Evolutionary conservation across 2,113 vertebrate species (phyloP), one percentile per base, ranked within the genome.

Genomic region (Excalfactoria chinensis): DNA sequence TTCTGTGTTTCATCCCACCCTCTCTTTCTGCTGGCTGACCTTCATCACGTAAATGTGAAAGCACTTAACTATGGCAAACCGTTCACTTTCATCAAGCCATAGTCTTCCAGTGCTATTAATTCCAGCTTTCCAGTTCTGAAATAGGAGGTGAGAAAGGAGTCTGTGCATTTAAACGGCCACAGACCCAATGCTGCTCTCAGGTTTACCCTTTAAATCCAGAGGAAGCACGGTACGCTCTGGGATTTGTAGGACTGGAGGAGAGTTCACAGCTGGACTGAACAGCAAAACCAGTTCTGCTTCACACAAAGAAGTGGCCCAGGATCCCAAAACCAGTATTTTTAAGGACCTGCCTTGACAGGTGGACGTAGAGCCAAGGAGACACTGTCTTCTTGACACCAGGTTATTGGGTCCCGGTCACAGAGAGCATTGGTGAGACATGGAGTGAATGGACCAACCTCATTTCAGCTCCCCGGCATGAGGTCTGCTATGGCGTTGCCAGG

Each of bases 31-130:
- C 71, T 89, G 78, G 74, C 91, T 96, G 93, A 93, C 95, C 93
- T 95, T 94, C 91, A 83, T 87, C 55, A 74, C 67, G 68, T 92
- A 89, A 92, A 94, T 85, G 37, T 94, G 94, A 95, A 95, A 93
- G 55, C 71, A 89, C 34, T 94, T 91, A 94, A 89, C 84, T 46
- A 32, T 78, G 68, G 56, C 81, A 95, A 78, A 73, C 74, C 2
- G 1, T 85, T 83, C 60, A 70, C 63, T 95, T 85, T 5, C 34
- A 89, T 88, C 92, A 84, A 88, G 62, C 58, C 44, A 21, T 67
- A 41, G 37, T 82, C 51, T 70, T 78, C 17, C 59, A 82, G 4
- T 59, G 32, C 22, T 7, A 51, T 87, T 79, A 75, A 79, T 92
- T 95, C 84, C 88, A 93, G 77, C 67, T 84, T 70, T 76, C 56